A percentile compares a stretch with the other conserved stretches of the same genome.
These are phyloP conservation scores for Branchellion lobata DNA, from an alignment of 2,888 invertebrate species.

Conservation along the genomic window DNA sequence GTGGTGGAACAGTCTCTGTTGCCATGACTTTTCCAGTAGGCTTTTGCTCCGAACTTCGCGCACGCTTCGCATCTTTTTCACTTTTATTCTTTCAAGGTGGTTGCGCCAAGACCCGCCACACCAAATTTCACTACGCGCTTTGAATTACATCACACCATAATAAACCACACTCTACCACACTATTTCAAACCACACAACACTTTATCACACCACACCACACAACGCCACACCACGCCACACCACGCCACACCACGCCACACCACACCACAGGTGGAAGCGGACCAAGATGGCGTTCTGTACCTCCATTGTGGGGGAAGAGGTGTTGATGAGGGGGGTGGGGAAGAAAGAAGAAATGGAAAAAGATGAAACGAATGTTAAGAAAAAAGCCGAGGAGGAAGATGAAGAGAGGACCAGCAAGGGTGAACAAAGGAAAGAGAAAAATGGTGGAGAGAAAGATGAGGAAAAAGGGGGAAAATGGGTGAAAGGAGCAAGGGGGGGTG, in stretches of 20 bases:
- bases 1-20: no score
- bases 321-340: background rate
- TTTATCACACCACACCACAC: background rate
- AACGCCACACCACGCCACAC: background rate
- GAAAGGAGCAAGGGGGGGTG: conserved; percentile 90
- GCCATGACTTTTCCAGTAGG: no score
- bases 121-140: no score
- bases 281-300: background rate
- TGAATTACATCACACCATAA: background rate
- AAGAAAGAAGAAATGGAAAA: background rate
- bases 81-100: no score
- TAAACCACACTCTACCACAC: background rate
- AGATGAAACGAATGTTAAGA: background rate
- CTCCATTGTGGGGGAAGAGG: background rate
- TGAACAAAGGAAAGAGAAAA: no score
- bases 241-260: background rate
- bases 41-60: no score
- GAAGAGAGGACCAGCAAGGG: background rate
- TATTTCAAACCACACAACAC: background rate
- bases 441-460: conserved; percentile 92
- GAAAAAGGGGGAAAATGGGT: conserved; percentile 75
- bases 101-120: no score
- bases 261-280: background rate
- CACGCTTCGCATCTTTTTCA: no score
- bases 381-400: background rate